Base-by-base conservation (phyloP, 2,113 vertebrate genomes). In the Plecturocebus donacophilus region DNA sequence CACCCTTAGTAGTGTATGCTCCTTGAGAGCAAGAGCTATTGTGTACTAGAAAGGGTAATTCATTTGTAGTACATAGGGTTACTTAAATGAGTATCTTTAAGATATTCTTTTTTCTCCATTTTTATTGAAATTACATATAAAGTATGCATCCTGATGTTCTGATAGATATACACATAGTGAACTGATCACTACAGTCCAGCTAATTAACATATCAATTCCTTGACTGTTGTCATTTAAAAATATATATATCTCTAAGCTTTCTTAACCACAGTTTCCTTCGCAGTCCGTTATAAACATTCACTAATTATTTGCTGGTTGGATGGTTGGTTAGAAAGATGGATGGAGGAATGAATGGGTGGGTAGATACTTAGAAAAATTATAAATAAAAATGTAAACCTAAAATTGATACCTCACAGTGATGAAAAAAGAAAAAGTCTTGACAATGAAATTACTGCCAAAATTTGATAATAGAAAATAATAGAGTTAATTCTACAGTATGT, bases 331-430 rank as follows among this genome's bases (percentile, higher is more conserved):
- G 12, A 52, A 58, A 58, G 27, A 66, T 5, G 27, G 10, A 56
- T 66, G 32, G 8, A 4, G 40, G 70, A 49, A 42, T 32, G 32
- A 8, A 56, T 73, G 32, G 8, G 3, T 42, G 30, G 38, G 19
- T 42, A 30, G n/a, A 56, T 84, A 5, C n/a, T 73, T 68, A 94
- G 61, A 95, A 91, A 83, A 95, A 75, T 58, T 21, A 54, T 9
- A 82, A 95, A 70, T 58, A 94, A 95, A 87, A 84, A 75, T 75
- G 7, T 16, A 94, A 94, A 80, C 9, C 9, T 54, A 80, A 93
- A 90, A 84, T 8, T 54, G 13, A 81, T 70, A 68, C 4, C 45
- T 81, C 30, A 38, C 1, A 89, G 54, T 79, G 25, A 2, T 58
- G 45, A 54, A 96, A 76, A 88, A 30, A 91, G 58, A 42, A 85